These are phyloP conservation scores for Ips nitidus DNA, from an alignment of 1,140 invertebrate genomes.

Conservation along the genomic window DNA sequence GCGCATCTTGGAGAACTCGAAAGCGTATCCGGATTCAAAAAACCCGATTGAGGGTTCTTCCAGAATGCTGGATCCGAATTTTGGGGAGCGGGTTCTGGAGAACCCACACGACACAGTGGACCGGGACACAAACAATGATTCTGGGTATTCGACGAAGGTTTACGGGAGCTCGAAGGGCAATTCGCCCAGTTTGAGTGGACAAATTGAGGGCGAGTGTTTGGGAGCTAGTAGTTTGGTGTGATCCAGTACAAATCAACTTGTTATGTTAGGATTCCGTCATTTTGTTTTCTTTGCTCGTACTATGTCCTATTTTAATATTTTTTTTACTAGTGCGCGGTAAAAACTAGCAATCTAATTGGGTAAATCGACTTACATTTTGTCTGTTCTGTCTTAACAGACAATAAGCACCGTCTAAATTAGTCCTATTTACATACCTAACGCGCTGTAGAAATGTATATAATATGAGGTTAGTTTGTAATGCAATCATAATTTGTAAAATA, in stretches of 20 bases:
- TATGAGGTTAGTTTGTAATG: too few relatives aligned
- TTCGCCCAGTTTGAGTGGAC: slow-evolving; percentile 71
- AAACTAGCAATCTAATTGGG: too few relatives aligned
- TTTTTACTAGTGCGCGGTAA: too few relatives aligned
- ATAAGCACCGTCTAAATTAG: too few relatives aligned
- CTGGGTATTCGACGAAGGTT: slow-evolving; percentile 75
- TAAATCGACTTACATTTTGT: too few relatives aligned
- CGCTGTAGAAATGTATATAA: too few relatives aligned
- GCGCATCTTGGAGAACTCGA: slow-evolving; percentile 44
- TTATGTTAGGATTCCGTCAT: too few relatives aligned
- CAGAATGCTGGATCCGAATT: slow-evolving; percentile 41
- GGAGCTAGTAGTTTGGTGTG: slow-evolving; percentile 50
- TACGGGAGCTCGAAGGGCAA: slow-evolving; percentile 76
- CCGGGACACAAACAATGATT: slow-evolving; percentile 72
- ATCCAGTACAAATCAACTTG: slow-evolving; percentile 8
- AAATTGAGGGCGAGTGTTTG: slow-evolving; percentile 49
- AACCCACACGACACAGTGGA: slow-evolving; percentile 52
- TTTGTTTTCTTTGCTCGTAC: too few relatives aligned
- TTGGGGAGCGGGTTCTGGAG: slow-evolving; percentile 24
- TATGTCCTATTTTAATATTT: too few relatives aligned
- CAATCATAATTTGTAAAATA: slow-evolving; percentile 11
- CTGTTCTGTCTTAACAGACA: too few relatives aligned
- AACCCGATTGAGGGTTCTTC: slow-evolving; percentile 38
- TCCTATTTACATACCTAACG: too few relatives aligned
- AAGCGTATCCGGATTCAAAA: slow-evolving; percentile 38